Evolutionary conservation across 2,888 invertebrate species (phyloP), one percentile per base, ranked within the genome.

Genomic region (Pediacus dermestoides): DNA sequence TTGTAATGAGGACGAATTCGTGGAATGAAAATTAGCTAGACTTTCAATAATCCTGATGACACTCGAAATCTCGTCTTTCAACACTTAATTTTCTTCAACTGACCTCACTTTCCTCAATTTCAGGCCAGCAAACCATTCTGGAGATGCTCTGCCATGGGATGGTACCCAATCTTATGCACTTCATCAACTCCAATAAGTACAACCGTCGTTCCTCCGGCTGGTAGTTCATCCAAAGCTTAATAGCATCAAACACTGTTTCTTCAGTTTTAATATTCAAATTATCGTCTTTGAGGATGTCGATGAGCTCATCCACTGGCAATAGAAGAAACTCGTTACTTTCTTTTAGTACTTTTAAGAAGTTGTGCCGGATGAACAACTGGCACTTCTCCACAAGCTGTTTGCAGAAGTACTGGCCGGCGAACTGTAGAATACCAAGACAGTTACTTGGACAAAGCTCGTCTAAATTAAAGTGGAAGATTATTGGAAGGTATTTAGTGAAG

Each of bases 181-280:
- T 71, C 39, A 85, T 62, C 30, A 85, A 66, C n/a, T 72, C 69
- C n/a, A 77, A 70, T 44, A 85, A 68, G 58, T 75, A 69, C 16
- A 63, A 61, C 53, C 70, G 73, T 53, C 85, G 71, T 37, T 70
- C 72, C 28, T 70, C 68, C 12, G 74, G 66, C 42, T 79, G 75
- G 49, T 75, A 74, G 54, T 81, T 78, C 14, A 82, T 70, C 88
- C 88, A 88, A 31, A 74, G 74, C 62, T 80, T 76, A 9, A 85
- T 74, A 2, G 84, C 82, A 62, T 84, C 81, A 65, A 85, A 86
- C 23, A 85, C 84, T 39, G 77, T 73, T 66, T 85, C 82, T 69
- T 88, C 88, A 52, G 76, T 77, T 42, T 76, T 74, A 11, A 82
- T 80, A 65, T 87, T 87, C 31, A 88, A 67, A 57, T 81, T 78